Conservation (phyloP, 2,797 vertebrate genomes). For the Xerus rutilus region DNA sequence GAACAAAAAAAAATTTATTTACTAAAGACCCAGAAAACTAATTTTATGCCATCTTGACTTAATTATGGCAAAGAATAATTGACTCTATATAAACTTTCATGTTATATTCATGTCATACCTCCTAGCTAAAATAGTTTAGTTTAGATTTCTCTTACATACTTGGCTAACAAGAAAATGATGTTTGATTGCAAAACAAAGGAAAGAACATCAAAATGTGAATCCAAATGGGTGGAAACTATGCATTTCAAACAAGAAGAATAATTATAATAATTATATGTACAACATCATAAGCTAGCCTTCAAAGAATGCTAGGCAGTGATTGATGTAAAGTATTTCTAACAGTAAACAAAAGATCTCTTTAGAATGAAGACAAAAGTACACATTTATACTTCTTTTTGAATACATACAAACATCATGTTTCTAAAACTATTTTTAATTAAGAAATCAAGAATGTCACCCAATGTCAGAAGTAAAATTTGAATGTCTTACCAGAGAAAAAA, state of each 20-base stretch:
- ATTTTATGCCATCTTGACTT: constrained; percentile 61
- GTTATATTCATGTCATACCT: constrained; percentile 69
- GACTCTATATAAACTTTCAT: constrained; percentile 58
- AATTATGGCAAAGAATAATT: constrained; percentile 62
- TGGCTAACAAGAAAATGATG: constrained; percentile 78
- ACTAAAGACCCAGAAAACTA: constrained; percentile 71
- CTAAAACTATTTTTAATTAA: constrained; percentile 47
- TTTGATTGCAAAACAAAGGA: constrained; percentile 80
- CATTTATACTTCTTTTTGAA: constrained; percentile 42
- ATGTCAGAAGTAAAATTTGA: constrained; percentile 17
- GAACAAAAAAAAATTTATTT: constrained; percentile 63
- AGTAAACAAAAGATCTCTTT: constrained; percentile 65
- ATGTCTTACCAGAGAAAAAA: background rate
- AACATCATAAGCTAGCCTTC: constrained; percentile 64
- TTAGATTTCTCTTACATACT: constrained; percentile 75
- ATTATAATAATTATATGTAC: constrained; percentile 75
- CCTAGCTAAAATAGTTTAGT: constrained; percentile 61
- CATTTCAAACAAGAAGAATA: constrained; percentile 72
- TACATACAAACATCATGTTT: constrained; percentile 40
- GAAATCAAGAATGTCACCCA: background rate
- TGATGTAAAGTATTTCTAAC: constrained; percentile 65
- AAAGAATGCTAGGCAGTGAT: background rate
- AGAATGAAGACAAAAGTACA: constrained; percentile 44
- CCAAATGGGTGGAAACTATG: constrained; percentile 75
- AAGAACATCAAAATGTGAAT: constrained; percentile 73